Evolutionary conservation across 1,140 invertebrate genomes (phyloP), one percentile per base, ranked within the genome.

Genomic region (Drosophila ercepeae): DNA sequence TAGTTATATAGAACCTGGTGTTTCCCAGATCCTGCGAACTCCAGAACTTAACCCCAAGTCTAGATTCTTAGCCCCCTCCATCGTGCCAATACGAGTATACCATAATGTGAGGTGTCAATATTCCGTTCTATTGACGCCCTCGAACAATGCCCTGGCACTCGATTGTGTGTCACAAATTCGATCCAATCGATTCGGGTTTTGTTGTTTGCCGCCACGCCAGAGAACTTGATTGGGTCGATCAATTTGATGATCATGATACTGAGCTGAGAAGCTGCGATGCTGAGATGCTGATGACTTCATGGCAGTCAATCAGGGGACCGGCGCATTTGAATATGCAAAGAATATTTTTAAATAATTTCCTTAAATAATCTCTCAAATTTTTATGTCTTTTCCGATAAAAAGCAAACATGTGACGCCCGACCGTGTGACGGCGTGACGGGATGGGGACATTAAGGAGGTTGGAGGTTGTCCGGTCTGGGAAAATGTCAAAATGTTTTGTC

Each of bases 281-380:
- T 9, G 27, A 8, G 78, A 74, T 75, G 72, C 59, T 83, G 82
- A 86, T 88, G 82, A 88, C 78, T 89, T 88, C 82, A 88, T 84
- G 83, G 78, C 78, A 88, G 82, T 64, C 73, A 63, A 61, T 79
- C 76, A 72, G 74, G 73, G 61, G 55, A 44, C 67, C 29, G 51
- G 32, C 72, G 42, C 55, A 79, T 86, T 86, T 86, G 82, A 88
- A 86, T 82, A 61, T 68, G 82, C 42, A 88, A 82, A 88, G 82
- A 86, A 86, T 86, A 77, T 83, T 75, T 83, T 84, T 34, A 65
- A 82, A 74, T 77, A 73, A 64, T 77, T 68, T 70, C 19, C 14
- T 6, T 53, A 27, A 48, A 67, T 55, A 55, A 46, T 68, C 45
- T 71, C 42, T 54, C n/a, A 48, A 21, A 11, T 45, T 78, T 73